Conservation (phyloP, 2,113 vertebrate species). For the Agelaius phoeniceus region DNA sequence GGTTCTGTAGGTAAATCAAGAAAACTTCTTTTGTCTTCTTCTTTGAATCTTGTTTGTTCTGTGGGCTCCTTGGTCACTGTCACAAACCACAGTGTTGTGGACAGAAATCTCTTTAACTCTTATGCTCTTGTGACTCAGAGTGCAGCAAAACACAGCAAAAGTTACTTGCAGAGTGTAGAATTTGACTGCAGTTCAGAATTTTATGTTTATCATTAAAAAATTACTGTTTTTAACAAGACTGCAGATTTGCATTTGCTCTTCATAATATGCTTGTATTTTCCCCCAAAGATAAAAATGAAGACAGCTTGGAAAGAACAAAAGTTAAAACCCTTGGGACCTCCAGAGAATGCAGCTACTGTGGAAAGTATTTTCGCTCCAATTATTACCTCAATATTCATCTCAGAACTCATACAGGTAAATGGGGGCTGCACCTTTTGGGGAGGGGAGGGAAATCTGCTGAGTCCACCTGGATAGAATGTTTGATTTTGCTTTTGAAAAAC, state of each 20-base stretch:
- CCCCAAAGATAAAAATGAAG: slow-evolving; percentile 84
- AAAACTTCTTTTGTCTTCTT: not conserved
- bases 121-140: not conserved
- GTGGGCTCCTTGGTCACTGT: not conserved
- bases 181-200: not conserved
- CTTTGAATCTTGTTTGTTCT: not conserved
- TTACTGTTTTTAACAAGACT: not conserved
- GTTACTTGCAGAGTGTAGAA: not conserved
- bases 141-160: not conserved
- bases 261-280: not conserved
- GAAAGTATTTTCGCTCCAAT: slow-evolving; percentile 95
- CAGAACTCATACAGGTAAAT: slow-evolving; percentile 95
- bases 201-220: not conserved
- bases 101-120: not conserved
- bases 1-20: not conserved
- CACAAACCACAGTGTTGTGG: not conserved
- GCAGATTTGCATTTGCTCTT: not conserved
- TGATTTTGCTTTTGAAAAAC: not conserved
- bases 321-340: slow-evolving; percentile 83
- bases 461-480: not conserved
- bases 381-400: slow-evolving; percentile 99
- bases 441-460: not conserved
- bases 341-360: slow-evolving; percentile 92
- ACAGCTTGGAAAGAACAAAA: slow-evolving; percentile 82
- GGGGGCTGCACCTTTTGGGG: not conserved